Evolutionary conservation across 2,888 invertebrate species (phyloP).

Genomic region (Gymnocheta viridis): DNA sequence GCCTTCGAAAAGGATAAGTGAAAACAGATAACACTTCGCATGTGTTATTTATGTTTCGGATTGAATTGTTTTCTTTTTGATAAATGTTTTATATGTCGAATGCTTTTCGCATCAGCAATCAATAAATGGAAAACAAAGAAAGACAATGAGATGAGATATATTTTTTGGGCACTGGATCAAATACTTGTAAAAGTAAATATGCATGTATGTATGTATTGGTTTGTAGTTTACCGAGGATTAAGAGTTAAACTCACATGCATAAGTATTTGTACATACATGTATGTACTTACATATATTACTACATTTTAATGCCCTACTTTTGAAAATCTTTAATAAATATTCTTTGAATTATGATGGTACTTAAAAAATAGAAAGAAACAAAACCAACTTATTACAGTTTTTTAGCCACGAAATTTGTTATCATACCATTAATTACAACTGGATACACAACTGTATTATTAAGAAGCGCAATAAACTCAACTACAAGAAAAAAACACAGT

Average conservation of each 20-base stretch:
- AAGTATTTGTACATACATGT: neutral
- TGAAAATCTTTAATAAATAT: conserved; percentile 8
- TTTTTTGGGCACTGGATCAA: neutral
- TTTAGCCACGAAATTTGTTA: neutral
- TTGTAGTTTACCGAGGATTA: neutral
- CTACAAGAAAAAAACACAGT: neutral
- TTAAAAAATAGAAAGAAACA: neutral
- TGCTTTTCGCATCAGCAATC: conserved; percentile 51
- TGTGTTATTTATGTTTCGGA: neutral
- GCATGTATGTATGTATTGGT: neutral
- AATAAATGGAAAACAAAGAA: conserved; percentile 17
- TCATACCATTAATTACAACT: neutral
- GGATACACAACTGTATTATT: neutral
- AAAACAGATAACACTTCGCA: neutral
- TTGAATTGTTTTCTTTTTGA: conserved; percentile 7
- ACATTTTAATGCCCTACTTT: neutral
- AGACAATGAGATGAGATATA: neutral
- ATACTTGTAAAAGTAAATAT: neutral
- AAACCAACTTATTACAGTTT: neutral
- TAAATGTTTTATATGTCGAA: conserved; percentile 25
- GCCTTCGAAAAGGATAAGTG: neutral
- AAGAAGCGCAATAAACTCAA: neutral
- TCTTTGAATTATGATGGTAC: neutral
- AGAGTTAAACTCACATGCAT: neutral
- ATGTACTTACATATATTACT: neutral